phyloP scores from a whole-genome alignment of 2,888 invertebrate species.

The Ennomos fuscantarius region DNA sequence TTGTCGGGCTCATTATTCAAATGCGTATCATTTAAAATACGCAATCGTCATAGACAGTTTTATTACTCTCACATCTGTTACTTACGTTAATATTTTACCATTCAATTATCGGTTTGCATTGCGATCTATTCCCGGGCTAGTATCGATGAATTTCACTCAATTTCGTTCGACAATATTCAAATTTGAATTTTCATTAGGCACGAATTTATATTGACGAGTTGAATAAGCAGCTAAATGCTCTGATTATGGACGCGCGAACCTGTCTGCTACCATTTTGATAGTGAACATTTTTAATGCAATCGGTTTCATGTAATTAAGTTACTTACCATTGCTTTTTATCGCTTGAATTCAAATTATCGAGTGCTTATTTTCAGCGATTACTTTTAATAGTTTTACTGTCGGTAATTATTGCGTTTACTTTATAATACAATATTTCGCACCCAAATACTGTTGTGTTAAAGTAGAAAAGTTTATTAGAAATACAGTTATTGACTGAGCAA shows the following conservation, averaged over 20 bases:
- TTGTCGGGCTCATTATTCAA: slow-evolving; percentile 27
- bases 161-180: slow-evolving; percentile 71
- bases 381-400: slow-evolving; percentile 29
- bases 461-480: too few species aligned
- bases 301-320: slow-evolving; percentile 28
- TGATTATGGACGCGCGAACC: slow-evolving; percentile 52
- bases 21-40: slow-evolving; percentile 23
- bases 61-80: slow-evolving; percentile 41
- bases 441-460: too few species aligned
- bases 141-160: slow-evolving; percentile 61
- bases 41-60: slow-evolving; percentile 29
- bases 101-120: slow-evolving; percentile 60
- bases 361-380: slow-evolving; percentile 23
- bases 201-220: slow-evolving; percentile 63
- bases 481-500: too few species aligned
- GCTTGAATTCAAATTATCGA: slow-evolving; percentile 20
- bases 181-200: slow-evolving; percentile 71
- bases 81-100: slow-evolving; percentile 63
- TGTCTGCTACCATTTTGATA: slow-evolving; percentile 43
- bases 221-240: slow-evolving; percentile 66
- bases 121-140: slow-evolving; percentile 51
- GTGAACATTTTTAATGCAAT: slow-evolving; percentile 17
- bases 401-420: too few species aligned
- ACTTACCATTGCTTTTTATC: slow-evolving; percentile 26
- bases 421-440: too few species aligned